Conservation (phyloP, 1,140 invertebrate species). For the Helicorthomorpha holstii region DNA sequence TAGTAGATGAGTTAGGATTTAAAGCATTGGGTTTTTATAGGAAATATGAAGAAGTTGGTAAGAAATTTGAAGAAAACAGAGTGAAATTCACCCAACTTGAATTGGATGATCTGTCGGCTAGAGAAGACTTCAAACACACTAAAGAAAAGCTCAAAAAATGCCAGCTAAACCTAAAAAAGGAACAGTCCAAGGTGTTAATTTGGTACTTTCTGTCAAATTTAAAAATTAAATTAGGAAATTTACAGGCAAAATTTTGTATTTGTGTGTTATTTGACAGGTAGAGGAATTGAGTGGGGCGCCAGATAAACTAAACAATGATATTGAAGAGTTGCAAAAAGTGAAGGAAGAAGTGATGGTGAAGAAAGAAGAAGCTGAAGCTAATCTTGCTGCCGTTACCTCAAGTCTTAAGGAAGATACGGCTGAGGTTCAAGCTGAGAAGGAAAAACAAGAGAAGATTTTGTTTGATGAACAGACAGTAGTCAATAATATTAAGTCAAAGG, state of each 20-base stretch:
- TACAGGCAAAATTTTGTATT: too few species aligned
- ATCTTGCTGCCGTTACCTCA: slow-evolving; percentile 4
- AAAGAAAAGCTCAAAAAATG: slow-evolving; percentile 23
- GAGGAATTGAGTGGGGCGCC: slow-evolving; percentile 5
- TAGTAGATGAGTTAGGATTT: too few species aligned
- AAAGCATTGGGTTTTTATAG: too few species aligned
- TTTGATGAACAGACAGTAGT: slow-evolving; percentile 17
- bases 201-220: too few species aligned
- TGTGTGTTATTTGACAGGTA: too few species aligned
- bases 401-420: slow-evolving; percentile 13
- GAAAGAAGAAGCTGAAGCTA: slow-evolving; percentile 10
- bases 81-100: slow-evolving; percentile 27
- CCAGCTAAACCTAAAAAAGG: too few species aligned
- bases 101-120: slow-evolving; percentile 24
- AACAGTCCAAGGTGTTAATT: too few species aligned
- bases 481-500: slow-evolving; percentile 27
- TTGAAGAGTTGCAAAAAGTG: slow-evolving; percentile 2
- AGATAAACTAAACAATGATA: not conserved
- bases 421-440: slow-evolving; percentile 15
- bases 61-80: slow-evolving; percentile 23
- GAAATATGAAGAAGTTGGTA: slow-evolving; percentile 20
- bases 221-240: too few species aligned
- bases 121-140: slow-evolving; percentile 28
- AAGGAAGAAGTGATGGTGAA: slow-evolving; percentile 6
- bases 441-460: slow-evolving; percentile 16